Percentiles rank a stretch among this genome's conserved stretches.
phyloP scores from a whole-genome alignment of 2,797 vertebrate genomes.

The Chromobotia macracanthus region DNA sequence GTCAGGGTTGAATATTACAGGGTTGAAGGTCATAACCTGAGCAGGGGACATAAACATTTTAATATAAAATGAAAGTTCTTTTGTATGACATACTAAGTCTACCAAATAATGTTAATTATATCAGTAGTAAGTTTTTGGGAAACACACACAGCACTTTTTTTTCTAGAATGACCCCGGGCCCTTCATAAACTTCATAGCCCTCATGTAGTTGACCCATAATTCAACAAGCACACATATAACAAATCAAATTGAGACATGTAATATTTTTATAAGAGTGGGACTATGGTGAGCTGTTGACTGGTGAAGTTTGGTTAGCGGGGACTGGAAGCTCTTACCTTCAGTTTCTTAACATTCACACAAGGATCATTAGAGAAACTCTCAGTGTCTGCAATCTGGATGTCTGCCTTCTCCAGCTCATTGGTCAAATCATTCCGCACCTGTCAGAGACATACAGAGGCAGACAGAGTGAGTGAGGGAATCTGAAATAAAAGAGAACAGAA shows the following conservation, averaged over 20 bases:
- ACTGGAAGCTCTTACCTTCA: slow-evolving; percentile 85
- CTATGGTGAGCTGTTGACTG: not conserved
- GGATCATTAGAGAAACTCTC: slow-evolving; percentile 99
- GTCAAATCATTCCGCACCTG: slow-evolving; percentile 99
- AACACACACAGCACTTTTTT: too few relatives aligned
- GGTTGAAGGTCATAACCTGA: not conserved
- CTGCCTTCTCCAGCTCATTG: slow-evolving; percentile 91
- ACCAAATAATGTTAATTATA: too few relatives aligned
- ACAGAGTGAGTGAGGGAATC: slow-evolving; percentile 14
- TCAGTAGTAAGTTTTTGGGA: too few relatives aligned
- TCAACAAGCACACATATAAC: slow-evolving; percentile 1
- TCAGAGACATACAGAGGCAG: slow-evolving; percentile 33
- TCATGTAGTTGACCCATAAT: not conserved
- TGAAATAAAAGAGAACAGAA: slow-evolving; percentile 29
- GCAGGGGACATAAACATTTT: too few relatives aligned
- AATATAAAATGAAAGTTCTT: too few relatives aligned
- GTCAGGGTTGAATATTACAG: not conserved
- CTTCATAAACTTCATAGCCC: too few relatives aligned
- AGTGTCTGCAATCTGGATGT: slow-evolving; percentile 96
- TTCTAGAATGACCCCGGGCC: too few relatives aligned
- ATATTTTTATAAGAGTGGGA: not conserved
- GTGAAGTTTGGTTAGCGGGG: not conserved
- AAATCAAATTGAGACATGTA: not conserved
- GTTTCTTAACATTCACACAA: slow-evolving; percentile 96
- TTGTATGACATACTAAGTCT: too few relatives aligned